phyloP scores from a whole-genome alignment of 2,888 invertebrate genomes.

The Drosophila paranaensis region DNA sequence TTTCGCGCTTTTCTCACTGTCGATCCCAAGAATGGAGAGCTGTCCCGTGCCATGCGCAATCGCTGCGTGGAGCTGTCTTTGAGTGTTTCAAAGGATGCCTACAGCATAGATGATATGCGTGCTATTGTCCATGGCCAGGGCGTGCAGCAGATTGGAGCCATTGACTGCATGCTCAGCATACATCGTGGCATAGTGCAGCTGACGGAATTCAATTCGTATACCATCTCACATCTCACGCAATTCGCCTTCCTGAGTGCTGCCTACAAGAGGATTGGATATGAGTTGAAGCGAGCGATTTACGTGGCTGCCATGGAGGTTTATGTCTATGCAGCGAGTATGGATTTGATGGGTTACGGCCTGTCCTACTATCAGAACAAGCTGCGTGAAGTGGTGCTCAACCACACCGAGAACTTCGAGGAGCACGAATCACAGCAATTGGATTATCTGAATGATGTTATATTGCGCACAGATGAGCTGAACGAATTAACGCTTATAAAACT shows the following conservation, averaged over 20 bases:
- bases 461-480: constrained; percentile 76
- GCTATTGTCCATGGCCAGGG: constrained; percentile 86
- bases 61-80: constrained; percentile 94
- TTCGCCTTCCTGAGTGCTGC: constrained; percentile 82
- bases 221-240: constrained; percentile 82
- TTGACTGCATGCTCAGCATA: constrained; percentile 85
- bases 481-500: constrained; percentile 77
- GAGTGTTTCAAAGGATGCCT: constrained; percentile 82
- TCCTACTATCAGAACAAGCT: constrained; percentile 83
- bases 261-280: constrained; percentile 81
- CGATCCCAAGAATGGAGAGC: constrained; percentile 97
- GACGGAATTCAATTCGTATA: constrained; percentile 82
- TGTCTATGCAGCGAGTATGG: constrained; percentile 82
- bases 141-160: constrained; percentile 83
- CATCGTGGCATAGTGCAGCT: constrained; percentile 83
- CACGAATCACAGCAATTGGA: constrained; percentile 33
- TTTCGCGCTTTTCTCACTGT: constrained; percentile 97
- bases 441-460: constrained; percentile 71
- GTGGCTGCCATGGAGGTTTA: constrained; percentile 84
- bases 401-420: constrained; percentile 54
- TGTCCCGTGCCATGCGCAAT: constrained; percentile 99
- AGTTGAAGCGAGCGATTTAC: constrained; percentile 79
- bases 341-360: constrained; percentile 83
- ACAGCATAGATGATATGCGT: constrained; percentile 85
- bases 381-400: constrained; percentile 76